Evolutionary conservation across 2,113 vertebrate species (phyloP).

Genomic region (Calcarius ornatus): DNA sequence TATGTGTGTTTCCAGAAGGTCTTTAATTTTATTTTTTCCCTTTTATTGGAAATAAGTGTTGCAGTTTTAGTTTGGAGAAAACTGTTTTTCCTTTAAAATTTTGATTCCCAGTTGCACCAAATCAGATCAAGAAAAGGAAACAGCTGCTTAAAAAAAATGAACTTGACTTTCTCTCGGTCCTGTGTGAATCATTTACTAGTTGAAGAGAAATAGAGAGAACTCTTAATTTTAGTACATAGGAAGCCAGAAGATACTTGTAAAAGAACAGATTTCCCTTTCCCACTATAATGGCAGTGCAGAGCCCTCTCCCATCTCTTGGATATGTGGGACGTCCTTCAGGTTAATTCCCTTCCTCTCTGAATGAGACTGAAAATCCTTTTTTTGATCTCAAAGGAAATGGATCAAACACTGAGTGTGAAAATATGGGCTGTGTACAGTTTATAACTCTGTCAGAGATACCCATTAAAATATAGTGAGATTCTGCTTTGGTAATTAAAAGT

Average conservation of each 20-base stretch:
- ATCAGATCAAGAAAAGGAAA: background rate
- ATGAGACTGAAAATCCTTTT: background rate
- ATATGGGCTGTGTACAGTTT: background rate
- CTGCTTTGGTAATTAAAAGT: background rate
- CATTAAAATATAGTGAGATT: background rate
- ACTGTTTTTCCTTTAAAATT: background rate
- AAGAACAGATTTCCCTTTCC: background rate
- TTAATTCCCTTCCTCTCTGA: background rate
- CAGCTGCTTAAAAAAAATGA: background rate
- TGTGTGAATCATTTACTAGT: background rate
- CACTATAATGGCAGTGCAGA: background rate
- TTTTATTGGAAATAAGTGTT: background rate
- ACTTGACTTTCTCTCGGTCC: background rate
- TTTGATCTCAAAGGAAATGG: background rate
- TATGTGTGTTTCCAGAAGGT: background rate
- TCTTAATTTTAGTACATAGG: background rate
- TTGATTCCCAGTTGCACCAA: background rate
- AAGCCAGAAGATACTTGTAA: background rate
- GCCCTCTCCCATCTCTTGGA: background rate
- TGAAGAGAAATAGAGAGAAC: background rate
- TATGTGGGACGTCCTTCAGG: background rate
- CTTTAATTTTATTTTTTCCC: background rate
- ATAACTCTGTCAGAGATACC: background rate
- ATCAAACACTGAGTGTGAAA: background rate
- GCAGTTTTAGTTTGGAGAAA: background rate